Evolutionary conservation across 2,113 vertebrate species (phyloP), one percentile per base, ranked within the genome.

Genomic region (Periophthalmus modestus): DNA sequence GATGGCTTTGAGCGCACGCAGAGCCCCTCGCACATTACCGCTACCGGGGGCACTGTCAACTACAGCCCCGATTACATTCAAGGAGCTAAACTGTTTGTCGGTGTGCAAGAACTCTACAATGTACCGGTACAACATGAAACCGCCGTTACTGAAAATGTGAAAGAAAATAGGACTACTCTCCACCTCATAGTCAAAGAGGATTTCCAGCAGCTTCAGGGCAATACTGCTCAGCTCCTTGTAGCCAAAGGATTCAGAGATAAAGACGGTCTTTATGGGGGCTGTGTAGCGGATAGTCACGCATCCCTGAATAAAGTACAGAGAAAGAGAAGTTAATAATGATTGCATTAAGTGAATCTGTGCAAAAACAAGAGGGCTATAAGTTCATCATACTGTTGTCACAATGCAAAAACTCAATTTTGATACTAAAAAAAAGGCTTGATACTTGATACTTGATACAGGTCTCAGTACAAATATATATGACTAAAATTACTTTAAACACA

Each of bases 71-170:
- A 94, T 90, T 21, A 98, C 94, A 4, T 36, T 85, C 81, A 99
- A 83, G 7, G 91, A 93, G 72, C 91, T 75, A 74, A 97, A 96
- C 2, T 93, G 93, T 69, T 69, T 75, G 13, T 96, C 92, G 16
- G 77, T 92, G 59, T 92, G 93, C 58, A 98, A 77, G 0, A 93
- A 90, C 86, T 98, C 96, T 0, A 95, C 58, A 15, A 98, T 78
- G n/a, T 98, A 98, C 5, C 97, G 95, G 90, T 99, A 99, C 6
- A 99, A 91, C 97, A 98, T 98, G 92, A 91, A 95, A 12, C 98
- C 98, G 0, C 95, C 97, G 0, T 99, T 99, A 87, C 98, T 99
- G 89, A 99, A 99, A 3, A 97, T 87, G 0, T 99, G 98, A 77
- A 98, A 98, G 75, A 98, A 90, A 70, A 99, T 61, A 0, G 96